Evolutionary conservation across 2,888 invertebrate species (phyloP), one percentile per base, ranked within the genome.

Genomic region (Leucoma salicis): DNA sequence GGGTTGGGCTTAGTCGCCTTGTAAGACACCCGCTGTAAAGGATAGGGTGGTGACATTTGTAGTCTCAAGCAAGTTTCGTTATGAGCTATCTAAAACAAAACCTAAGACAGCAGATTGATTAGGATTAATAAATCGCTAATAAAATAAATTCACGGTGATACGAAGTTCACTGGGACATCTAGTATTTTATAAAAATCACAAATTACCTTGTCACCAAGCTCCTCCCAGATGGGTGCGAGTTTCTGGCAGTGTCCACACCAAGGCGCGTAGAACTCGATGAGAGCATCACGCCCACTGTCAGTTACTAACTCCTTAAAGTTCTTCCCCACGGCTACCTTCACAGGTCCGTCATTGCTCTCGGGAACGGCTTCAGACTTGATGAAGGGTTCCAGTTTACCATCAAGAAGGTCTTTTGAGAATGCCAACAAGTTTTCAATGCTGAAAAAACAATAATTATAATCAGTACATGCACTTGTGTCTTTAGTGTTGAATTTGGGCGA

Each of bases 221-320:
- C 98, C 46, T 99, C 98, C 84, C 92, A 99, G 39, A 96, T 91
- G 13, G 99, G 99, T 1, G 96, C 92, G 34, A 99, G 91, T 81
- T 96, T 96, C 88, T 99, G 99, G 91, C 99, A 99, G 76, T 99
- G 99, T 58, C 99, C 99, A 80, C 98, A 98, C 99, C 99, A 99
- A 0, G 99, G 99, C 24, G 99, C 99, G 83, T 99, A 99, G 91
- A 99, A 99, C 89, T 99, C 99, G 59, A 99, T 92, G 31, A 99
- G 91, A 2, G 97, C 96, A 78, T 99, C 99, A 74, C 97, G 95
- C 21, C 92, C 95, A 63, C 96, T 95, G 75, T 99, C 95, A 1
- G 93, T 94, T 0, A 99, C 97, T 42, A 98, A 90, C 41, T 99
- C 96, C 74, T 98, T 95, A 87, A 99, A 99, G 91, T 99, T 99